These are phyloP conservation scores for Ridgeia piscesae DNA, from an alignment of 1,140 invertebrate species.

Conservation along the genomic window DNA sequence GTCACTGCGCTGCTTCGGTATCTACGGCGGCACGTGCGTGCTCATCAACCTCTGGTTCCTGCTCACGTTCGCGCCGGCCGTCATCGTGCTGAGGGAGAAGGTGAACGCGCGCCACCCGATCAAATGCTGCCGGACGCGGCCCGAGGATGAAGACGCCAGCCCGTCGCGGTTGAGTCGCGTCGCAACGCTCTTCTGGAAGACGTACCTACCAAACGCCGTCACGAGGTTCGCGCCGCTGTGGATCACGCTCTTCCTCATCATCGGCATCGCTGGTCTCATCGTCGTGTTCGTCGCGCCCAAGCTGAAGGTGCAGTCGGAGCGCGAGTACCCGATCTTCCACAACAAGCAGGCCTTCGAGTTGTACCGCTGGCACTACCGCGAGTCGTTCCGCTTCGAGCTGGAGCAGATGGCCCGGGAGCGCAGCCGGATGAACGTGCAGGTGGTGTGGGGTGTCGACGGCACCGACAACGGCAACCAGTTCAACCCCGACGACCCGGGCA, in stretches of 20 bases:
- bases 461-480: constrained; percentile 84
- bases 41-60: constrained; percentile 86
- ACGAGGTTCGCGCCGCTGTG: constrained; percentile 47
- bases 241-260: constrained; percentile 63
- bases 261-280: constrained; percentile 71
- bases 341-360: constrained; percentile 82
- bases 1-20: constrained; percentile 94
- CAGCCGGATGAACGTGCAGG: constrained; percentile 74
- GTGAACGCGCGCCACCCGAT: not conserved
- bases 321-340: constrained; percentile 86
- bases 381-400: constrained; percentile 80
- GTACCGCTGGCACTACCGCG: constrained; percentile 79
- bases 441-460: constrained; percentile 88
- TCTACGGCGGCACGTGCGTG: constrained; percentile 87
- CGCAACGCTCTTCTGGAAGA: not conserved
- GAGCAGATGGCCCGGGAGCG: constrained; percentile 35
- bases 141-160: not conserved
- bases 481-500: constrained; percentile 77
- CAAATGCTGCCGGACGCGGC: not conserved
- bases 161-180: not conserved
- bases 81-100: constrained; percentile 62
- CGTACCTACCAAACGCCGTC: constrained; percentile 2
- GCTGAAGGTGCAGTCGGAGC: constrained; percentile 78
- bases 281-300: constrained; percentile 83
- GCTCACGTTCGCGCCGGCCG: constrained; percentile 85